Evolutionary conservation across 2,888 invertebrate genomes (phyloP).

Genomic region (Thecophora atra): DNA sequence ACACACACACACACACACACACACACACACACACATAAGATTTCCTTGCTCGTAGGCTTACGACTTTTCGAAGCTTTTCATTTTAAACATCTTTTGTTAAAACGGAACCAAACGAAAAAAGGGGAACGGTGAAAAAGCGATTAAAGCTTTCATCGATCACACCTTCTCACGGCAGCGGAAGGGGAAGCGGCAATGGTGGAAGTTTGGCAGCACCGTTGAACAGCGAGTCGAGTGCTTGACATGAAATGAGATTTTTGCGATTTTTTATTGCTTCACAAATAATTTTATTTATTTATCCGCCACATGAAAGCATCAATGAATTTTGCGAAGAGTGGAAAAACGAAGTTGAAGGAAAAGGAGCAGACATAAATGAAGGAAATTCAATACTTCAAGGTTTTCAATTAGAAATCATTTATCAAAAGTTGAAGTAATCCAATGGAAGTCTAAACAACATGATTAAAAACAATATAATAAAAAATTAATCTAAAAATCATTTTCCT

Average conservation of each 20-base stretch:
- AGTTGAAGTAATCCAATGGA: too few species aligned
- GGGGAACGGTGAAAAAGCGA: not conserved
- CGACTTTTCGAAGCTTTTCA: not conserved
- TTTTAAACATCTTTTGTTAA: not conserved
- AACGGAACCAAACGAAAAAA: not conserved
- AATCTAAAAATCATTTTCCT: too few species aligned
- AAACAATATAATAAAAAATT: too few species aligned
- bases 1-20: not conserved
- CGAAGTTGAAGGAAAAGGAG: too few species aligned
- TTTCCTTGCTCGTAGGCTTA: not conserved
- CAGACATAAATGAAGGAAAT: too few species aligned
- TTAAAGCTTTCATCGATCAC: not conserved
- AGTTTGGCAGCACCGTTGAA: slow-evolving; percentile 5
- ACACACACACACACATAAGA: not conserved
- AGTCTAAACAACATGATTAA: too few species aligned
- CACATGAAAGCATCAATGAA: slow-evolving; percentile 12
- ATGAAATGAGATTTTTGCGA: slow-evolving; percentile 1
- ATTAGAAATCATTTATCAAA: too few species aligned
- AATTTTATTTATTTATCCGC: slow-evolving; percentile 10
- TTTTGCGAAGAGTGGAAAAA: not conserved
- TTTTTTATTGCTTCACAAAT: not conserved
- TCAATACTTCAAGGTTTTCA: too few species aligned
- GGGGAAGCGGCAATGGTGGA: not conserved
- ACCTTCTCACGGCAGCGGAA: not conserved
- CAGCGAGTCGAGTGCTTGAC: not conserved